These are phyloP conservation scores for Agrilus mali DNA, from an alignment of 2,888 invertebrate genomes.

Conservation along the genomic window DNA sequence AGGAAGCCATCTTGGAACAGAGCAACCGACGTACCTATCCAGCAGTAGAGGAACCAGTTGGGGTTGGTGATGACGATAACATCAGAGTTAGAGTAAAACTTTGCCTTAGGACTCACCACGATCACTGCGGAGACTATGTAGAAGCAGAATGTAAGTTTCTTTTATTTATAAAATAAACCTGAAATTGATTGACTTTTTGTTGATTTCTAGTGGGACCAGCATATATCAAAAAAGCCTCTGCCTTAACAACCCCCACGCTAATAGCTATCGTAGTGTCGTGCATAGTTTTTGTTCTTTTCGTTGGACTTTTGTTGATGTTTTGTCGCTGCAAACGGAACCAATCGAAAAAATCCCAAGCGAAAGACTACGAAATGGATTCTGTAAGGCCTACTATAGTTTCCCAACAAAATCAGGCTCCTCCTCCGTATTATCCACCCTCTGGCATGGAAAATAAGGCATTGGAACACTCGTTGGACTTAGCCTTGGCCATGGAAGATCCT, in stretches of 20 bases:
- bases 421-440: conserved; percentile 78
- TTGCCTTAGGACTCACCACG: conserved; percentile 67
- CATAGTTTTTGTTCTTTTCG: conserved; percentile 66
- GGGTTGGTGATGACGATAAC: conserved; percentile 47
- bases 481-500: conserved; percentile 70
- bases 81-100: conserved; percentile 66
- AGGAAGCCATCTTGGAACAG: conserved; percentile 57
- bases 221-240: conserved; percentile 66
- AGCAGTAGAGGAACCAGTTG: conserved; percentile 40
- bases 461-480: conserved; percentile 79
- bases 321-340: conserved; percentile 75
- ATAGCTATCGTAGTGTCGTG: conserved; percentile 69
- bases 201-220: conserved; percentile 59
- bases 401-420: conserved; percentile 78
- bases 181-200: neutral
- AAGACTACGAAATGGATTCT: conserved; percentile 86
- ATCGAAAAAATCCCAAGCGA: conserved; percentile 69
- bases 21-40: conserved; percentile 37
- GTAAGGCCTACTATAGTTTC: conserved; percentile 74
- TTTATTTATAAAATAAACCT: neutral
- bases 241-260: conserved; percentile 63
- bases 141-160: conserved; percentile 68
- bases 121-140: conserved; percentile 72
- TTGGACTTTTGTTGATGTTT: conserved; percentile 65
- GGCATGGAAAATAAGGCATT: conserved; percentile 86